phyloP scores from a whole-genome alignment of 1,140 invertebrate genomes.

The Drosophila malerkotliana region DNA sequence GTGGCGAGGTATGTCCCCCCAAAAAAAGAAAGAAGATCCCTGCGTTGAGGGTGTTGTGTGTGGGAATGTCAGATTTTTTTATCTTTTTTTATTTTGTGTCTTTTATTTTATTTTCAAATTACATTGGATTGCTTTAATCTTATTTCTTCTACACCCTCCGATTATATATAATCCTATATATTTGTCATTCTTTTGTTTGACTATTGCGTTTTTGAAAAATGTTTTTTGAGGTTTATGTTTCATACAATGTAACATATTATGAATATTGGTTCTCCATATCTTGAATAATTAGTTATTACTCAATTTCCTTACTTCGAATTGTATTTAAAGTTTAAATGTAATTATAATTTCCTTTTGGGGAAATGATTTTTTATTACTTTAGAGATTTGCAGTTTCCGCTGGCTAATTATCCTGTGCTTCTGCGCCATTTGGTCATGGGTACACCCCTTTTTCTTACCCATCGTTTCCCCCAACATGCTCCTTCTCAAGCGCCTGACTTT shows the following conservation, averaged over 20 bases:
- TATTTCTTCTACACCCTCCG: not conserved
- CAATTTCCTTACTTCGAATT: not conserved
- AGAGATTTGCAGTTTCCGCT: not conserved
- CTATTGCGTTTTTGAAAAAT: constrained; percentile 1
- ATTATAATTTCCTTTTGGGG: too few relatives aligned
- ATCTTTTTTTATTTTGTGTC: too few relatives aligned
- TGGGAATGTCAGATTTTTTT: not conserved
- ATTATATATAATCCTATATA: not conserved
- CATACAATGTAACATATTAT: not conserved
- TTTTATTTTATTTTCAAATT: not conserved
- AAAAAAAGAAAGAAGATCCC: not conserved
- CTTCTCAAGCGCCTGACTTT: constrained; percentile 55
- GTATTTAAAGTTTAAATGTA: too few relatives aligned
- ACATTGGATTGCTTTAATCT: not conserved
- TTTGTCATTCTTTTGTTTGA: not conserved
- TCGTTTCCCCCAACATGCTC: not conserved
- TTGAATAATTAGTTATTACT: too few relatives aligned
- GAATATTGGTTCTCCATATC: not conserved
- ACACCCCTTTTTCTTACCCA: constrained; percentile 18
- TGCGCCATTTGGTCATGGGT: constrained; percentile 6
- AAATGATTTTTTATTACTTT: not conserved
- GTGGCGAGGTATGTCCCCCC: constrained; percentile 59
- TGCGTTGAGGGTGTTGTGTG: not conserved
- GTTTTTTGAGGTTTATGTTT: not conserved
- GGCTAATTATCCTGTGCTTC: not conserved